Base-by-base conservation (phyloP, 2,113 vertebrate species). In the Lophura nycthemera region DNA sequence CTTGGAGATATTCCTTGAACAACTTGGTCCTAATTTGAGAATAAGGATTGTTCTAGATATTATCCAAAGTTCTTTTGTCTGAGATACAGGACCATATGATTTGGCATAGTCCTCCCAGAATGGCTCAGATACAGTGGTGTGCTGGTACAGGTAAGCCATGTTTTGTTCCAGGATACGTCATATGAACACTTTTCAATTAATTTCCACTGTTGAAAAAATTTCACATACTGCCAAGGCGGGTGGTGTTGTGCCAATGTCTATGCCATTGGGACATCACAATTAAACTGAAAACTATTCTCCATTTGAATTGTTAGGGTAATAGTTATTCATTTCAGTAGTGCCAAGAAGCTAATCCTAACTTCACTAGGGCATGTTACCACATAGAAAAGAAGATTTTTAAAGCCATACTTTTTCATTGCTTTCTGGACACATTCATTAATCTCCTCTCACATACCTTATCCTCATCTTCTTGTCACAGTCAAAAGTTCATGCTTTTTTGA, bases 21-120 rank as follows among this genome's bases (percentile, higher is more conserved):
- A 64, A 40, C 36, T 11, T 40, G 27, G 25, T 40, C 36, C 61
- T 64, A 38, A 64, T 40, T 40, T 40, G 25, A 64, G 61, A 24
- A 50, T 52, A 80, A 4, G 2, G 2, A 1, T 59, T 76, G 25
- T 12, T 30, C 73, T 34, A 43, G 8, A 30, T 0, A 3, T 21
- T 60, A 38, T 54, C 6, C 22, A 56, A 38, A 10, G 4, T 56
- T 13, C 13, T 64, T 64, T 86, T 2, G 22, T 43, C 22, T 27
- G 16, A 65, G 24, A 29, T 27, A 79, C 3, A 63, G 42, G 7
- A 63, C 50, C 5, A 0, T 29, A 43, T 32, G 9, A 42, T 70
- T 65, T 89, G 8, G 3, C 45, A 70, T 21, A 87, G 6, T 21
- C 11, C 10, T 70, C 18, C 6, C 56, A 73, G 13, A 18, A 65